Evolutionary conservation across 2,888 invertebrate species (phyloP).

Genomic region (Tholera decimalis): DNA sequence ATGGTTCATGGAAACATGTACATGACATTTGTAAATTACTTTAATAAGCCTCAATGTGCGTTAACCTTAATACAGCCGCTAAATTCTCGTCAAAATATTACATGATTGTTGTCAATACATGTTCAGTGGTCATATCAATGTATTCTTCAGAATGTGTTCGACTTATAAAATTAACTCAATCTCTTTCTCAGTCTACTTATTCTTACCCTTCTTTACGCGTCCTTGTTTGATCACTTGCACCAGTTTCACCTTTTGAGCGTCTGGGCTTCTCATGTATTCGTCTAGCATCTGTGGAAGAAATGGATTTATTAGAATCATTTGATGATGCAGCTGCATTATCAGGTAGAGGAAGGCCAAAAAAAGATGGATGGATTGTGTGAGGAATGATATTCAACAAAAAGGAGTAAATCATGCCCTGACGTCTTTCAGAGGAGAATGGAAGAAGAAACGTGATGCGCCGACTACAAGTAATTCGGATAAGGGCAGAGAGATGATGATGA

Average conservation of each 20-base stretch:
- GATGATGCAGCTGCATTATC: too few relatives aligned
- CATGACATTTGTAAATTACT: not conserved
- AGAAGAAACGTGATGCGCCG: too few relatives aligned
- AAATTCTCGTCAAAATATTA: constrained; percentile 6
- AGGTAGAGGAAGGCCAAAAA: too few relatives aligned
- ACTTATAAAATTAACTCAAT: constrained; percentile 37
- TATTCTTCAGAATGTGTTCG: not conserved
- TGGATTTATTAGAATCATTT: not conserved
- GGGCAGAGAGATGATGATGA: too few relatives aligned
- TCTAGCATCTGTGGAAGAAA: constrained; percentile 79
- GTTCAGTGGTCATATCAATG: constrained; percentile 23
- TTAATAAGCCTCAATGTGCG: not conserved
- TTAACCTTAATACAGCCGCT: not conserved
- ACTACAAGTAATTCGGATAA: too few relatives aligned
- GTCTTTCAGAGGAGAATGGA: too few relatives aligned
- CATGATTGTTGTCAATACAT: constrained; percentile 15
- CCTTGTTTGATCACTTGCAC: constrained; percentile 84
- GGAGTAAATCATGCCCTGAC: too few relatives aligned
- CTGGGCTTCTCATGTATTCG: constrained; percentile 80
- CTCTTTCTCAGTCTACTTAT: constrained; percentile 63
- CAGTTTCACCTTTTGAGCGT: constrained; percentile 82
- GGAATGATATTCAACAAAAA: too few relatives aligned
- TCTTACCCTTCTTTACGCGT: constrained; percentile 76
- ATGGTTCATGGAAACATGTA: not conserved
- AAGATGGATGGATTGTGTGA: too few relatives aligned